phyloP scores from a whole-genome alignment of 2,797 vertebrate genomes.

The Oreortyx pictus region DNA sequence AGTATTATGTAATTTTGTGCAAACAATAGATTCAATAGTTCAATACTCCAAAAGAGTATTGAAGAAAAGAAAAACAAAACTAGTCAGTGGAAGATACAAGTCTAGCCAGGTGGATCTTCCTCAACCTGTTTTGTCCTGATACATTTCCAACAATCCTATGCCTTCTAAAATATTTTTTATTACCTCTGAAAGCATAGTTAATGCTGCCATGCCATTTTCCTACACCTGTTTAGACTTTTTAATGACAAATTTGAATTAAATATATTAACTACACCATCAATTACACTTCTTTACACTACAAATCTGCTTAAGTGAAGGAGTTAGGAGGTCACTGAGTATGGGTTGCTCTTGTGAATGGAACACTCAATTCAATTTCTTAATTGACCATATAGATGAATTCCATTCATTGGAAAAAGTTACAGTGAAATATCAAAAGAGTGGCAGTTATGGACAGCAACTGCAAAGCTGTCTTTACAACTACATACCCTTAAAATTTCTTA shows the following conservation, averaged over 20 bases:
- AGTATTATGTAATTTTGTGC: not conserved
- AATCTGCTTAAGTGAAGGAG: constrained; percentile 28
- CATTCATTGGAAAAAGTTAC: not conserved
- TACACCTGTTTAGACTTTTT: not conserved
- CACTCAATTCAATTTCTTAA: constrained; percentile 5
- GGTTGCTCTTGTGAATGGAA: constrained; percentile 3
- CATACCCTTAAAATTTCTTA: not conserved
- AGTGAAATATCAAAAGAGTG: not conserved
- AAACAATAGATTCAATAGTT: not conserved
- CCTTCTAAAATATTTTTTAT: not conserved
- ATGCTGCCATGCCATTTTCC: not conserved
- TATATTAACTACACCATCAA: constrained; percentile 34
- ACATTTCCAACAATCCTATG: not conserved
- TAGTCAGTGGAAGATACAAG: not conserved
- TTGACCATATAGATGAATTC: not conserved
- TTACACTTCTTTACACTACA: constrained; percentile 26
- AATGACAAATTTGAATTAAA: not conserved
- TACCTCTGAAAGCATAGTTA: not conserved
- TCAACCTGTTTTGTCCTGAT: not conserved
- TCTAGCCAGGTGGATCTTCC: not conserved
- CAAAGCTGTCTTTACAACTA: not conserved
- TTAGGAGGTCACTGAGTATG: not conserved
- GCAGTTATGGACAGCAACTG: not conserved
- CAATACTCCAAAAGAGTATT: not conserved
- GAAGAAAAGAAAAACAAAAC: not conserved